Conservation (phyloP, 2,797 vertebrate species). For the Sphenodon punctatus region DNA sequence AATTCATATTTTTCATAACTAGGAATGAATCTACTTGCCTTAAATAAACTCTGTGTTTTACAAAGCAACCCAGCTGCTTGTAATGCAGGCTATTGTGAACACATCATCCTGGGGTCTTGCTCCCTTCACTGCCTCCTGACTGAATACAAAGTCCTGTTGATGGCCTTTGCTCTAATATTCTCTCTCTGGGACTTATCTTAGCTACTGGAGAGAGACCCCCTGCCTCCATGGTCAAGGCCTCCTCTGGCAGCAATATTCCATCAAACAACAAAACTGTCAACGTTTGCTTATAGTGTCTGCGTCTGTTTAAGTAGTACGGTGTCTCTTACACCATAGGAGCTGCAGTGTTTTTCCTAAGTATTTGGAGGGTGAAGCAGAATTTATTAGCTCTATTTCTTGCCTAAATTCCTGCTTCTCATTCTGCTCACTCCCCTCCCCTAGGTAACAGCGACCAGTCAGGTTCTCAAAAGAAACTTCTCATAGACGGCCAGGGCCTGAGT, state of each 20-base stretch:
- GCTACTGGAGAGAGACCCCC: too few relatives aligned
- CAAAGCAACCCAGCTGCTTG: not conserved
- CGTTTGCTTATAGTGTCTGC: not conserved
- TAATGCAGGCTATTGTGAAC: not conserved
- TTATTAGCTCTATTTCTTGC: not conserved
- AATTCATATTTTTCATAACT: too few relatives aligned
- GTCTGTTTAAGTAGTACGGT: too few relatives aligned
- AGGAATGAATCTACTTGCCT: too few relatives aligned
- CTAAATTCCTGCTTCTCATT: slow-evolving; percentile 29
- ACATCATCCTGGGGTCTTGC: not conserved
- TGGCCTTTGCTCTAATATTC: not conserved
- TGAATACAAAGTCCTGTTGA: not conserved
- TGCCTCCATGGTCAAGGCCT: not conserved
- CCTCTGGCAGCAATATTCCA: not conserved
- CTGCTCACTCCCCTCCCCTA: slow-evolving; percentile 53
- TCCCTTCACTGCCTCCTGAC: not conserved
- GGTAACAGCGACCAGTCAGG: slow-evolving; percentile 96
- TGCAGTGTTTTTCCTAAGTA: not conserved
- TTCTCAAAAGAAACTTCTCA: slow-evolving; percentile 95
- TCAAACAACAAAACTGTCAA: not conserved
- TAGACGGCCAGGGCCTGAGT: slow-evolving; percentile 83
- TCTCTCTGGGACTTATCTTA: not conserved
- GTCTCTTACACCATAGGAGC: not conserved
- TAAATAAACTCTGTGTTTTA: too few relatives aligned
- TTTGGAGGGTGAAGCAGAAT: not conserved